A percentile compares a stretch with the other conserved stretches of the same genome.
Conservation (phyloP, 2,888 invertebrate species). For the Kuschelorhynchus macadamiae region DNA sequence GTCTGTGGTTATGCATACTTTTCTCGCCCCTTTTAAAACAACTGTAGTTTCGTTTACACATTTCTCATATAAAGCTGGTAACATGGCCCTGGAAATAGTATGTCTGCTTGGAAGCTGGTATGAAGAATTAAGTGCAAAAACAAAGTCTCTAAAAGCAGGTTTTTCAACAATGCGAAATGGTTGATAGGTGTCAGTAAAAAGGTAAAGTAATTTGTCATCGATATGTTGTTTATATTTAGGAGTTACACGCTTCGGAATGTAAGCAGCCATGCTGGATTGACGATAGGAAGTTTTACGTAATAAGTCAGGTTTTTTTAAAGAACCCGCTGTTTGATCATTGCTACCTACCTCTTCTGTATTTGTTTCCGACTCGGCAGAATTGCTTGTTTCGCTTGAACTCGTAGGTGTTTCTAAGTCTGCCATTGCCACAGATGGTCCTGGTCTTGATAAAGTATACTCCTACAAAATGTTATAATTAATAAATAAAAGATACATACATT, state of each 20-base stretch:
- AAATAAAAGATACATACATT: no score
- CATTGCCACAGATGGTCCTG: no score
- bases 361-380: no score
- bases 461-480: no score
- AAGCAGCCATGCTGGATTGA: background rate
- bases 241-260: slow-evolving; percentile 6
- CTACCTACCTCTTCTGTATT: background rate
- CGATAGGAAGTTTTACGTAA: background rate
- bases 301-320: background rate
- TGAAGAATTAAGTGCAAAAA: background rate
- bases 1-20: slow-evolving; percentile 6
- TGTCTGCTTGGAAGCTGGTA: slow-evolving; percentile 8
- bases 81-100: background rate
- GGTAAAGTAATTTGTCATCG: background rate
- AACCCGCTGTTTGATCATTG: background rate
- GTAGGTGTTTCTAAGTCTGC: no score
- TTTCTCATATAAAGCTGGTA: slow-evolving; percentile 20
- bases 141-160: slow-evolving; percentile 12
- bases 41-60: background rate
- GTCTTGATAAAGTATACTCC: no score
- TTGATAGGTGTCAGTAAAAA: background rate
- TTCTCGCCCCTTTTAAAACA: background rate
- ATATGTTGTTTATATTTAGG: background rate
- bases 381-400: no score
- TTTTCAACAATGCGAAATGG: slow-evolving; percentile 35